Evolutionary conservation across 2,113 vertebrate species (phyloP).

Genomic region (Sphyrna mokarran): DNA sequence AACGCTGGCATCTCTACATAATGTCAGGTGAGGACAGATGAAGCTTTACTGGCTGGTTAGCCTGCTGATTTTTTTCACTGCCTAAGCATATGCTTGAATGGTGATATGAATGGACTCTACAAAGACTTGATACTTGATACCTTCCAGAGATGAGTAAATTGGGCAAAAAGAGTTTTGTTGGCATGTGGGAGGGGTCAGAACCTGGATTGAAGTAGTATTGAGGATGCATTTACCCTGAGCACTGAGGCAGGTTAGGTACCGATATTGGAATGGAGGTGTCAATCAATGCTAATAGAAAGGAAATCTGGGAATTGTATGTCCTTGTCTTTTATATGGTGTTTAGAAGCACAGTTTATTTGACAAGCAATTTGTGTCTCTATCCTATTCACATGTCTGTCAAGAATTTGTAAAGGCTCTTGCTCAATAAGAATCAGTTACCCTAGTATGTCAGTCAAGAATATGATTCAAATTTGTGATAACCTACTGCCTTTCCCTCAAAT

Average conservation of each 20-base stretch:
- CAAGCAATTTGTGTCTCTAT: background rate
- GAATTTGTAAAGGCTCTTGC: background rate
- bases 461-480: background rate
- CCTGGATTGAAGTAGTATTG: background rate
- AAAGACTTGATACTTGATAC: background rate
- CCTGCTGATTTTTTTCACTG: background rate
- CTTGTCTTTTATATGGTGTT: background rate
- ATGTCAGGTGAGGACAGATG: background rate
- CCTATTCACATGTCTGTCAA: background rate
- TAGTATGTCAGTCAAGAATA: background rate
- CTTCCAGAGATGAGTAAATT: background rate
- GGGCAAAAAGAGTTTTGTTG: background rate
- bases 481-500: background rate
- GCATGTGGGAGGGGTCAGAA: background rate
- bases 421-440: background rate
- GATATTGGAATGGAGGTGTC: background rate
- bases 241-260: background rate
- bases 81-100: background rate
- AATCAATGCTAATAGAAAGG: background rate
- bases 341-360: background rate
- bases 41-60: background rate
- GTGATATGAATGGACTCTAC: background rate
- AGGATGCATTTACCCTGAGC: background rate
- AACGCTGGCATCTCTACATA: too few species aligned
- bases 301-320: background rate